Evolutionary conservation across 2,888 invertebrate genomes (phyloP).

Genomic region (Trichopria drosophilae): DNA sequence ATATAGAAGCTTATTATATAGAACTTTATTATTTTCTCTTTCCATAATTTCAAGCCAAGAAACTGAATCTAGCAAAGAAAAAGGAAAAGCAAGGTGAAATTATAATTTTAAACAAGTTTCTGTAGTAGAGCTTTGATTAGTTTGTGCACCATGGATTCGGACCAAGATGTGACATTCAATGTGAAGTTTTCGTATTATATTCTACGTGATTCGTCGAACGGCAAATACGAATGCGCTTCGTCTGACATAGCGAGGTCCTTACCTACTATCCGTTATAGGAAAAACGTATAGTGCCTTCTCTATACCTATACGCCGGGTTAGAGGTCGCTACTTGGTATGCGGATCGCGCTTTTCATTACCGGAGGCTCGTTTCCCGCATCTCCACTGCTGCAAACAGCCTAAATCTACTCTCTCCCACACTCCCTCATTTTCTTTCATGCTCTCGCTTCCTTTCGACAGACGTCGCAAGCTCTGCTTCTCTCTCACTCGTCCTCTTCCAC

Average conservation of each 20-base stretch:
- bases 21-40: too few species aligned
- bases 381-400: slow-evolving; percentile 57
- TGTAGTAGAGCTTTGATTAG: too few species aligned
- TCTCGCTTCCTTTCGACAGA: slow-evolving; percentile 35
- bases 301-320: slow-evolving; percentile 44
- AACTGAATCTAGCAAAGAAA: too few species aligned
- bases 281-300: slow-evolving; percentile 13
- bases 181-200: slow-evolving; percentile 35
- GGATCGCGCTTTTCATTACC: slow-evolving; percentile 67
- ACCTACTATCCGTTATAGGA: slow-evolving; percentile 46
- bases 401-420: slow-evolving; percentile 52
- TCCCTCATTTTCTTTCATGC: slow-evolving; percentile 27
- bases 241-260: slow-evolving; percentile 43
- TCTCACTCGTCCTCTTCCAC: slow-evolving; percentile 31
- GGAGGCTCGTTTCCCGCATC: slow-evolving; percentile 59
- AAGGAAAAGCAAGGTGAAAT: too few species aligned
- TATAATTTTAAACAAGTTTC: too few species aligned
- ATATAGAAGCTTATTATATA: too few species aligned
- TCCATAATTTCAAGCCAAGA: too few species aligned
- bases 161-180: too few species aligned
- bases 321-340: slow-evolving; percentile 63
- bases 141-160: too few species aligned
- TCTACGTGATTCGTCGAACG: slow-evolving; percentile 41
- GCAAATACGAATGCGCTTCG: slow-evolving; percentile 30
- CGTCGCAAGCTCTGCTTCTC: slow-evolving; percentile 42